Evolutionary conservation across 2,797 vertebrate species (phyloP).

Genomic region (Bradypus variegatus): DNA sequence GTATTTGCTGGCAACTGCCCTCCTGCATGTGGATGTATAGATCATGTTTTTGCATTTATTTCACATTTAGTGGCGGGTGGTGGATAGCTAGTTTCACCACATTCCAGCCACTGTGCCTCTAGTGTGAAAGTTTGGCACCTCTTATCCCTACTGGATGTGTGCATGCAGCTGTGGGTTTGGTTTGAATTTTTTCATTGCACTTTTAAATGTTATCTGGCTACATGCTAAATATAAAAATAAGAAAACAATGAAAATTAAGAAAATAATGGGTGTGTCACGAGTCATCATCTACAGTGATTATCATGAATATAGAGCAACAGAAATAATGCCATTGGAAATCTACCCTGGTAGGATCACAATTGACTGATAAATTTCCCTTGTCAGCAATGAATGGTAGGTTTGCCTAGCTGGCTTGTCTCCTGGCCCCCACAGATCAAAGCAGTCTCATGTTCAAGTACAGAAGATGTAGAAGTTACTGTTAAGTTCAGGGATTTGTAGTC

Average conservation of each 20-base stretch:
- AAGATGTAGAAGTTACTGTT: not conserved
- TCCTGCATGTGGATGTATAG: not conserved
- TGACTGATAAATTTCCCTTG: not conserved
- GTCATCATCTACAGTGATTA: not conserved
- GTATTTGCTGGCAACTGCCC: not conserved
- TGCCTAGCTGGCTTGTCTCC: not conserved
- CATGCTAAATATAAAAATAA: not conserved
- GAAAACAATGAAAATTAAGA: not conserved
- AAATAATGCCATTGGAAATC: not conserved
- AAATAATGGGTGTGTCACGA: not conserved
- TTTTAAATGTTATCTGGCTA: not conserved
- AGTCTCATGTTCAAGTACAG: not conserved
- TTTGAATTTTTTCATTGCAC: not conserved
- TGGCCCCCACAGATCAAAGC: not conserved
- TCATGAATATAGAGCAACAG: not conserved
- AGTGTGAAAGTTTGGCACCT: not conserved
- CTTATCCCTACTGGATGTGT: not conserved
- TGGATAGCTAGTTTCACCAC: not conserved
- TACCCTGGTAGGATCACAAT: not conserved
- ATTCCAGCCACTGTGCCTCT: not conserved
- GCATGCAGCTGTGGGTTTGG: not conserved
- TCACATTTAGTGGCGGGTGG: not conserved
- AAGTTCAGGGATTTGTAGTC: not conserved
- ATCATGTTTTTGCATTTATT: not conserved
- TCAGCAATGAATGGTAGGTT: not conserved